A percentile compares a stretch with the other conserved stretches of the same genome.
Evolutionary conservation across 2,113 vertebrate species (phyloP).

Genomic region (Sebastes fasciatus): DNA sequence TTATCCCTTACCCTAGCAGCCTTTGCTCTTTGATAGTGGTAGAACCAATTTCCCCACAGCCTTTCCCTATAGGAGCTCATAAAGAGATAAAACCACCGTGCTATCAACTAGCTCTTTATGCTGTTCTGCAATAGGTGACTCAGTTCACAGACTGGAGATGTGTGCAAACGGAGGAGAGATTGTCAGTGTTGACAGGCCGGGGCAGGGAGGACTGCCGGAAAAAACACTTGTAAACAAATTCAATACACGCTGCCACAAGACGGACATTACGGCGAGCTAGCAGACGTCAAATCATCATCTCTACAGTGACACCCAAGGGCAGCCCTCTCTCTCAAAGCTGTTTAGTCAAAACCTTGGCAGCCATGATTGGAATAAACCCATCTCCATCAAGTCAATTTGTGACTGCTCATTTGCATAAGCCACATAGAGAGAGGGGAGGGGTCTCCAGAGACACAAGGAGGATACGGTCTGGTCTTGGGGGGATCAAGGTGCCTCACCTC

Average conservation of each 20-base stretch:
- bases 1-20: constrained; percentile 70
- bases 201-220: constrained; percentile 6
- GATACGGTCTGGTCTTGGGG: constrained; percentile 66
- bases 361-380: constrained; percentile 73
- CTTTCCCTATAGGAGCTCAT: constrained; percentile 76
- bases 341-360: constrained; percentile 59
- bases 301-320: constrained; percentile 51
- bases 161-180: constrained; percentile 41
- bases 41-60: constrained; percentile 81
- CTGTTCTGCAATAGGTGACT: constrained; percentile 67
- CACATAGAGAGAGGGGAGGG: constrained; percentile 40
- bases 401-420: constrained; percentile 67
- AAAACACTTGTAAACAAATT: constrained; percentile 69
- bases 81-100: constrained; percentile 80
- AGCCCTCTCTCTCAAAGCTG: constrained; percentile 47
- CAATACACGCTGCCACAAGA: constrained; percentile 45
- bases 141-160: constrained; percentile 60
- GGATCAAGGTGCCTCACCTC: constrained; percentile 74
- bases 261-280: constrained; percentile 34
- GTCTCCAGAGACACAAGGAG: constrained; percentile 55
- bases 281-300: constrained; percentile 64
- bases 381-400: constrained; percentile 77
- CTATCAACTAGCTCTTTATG: constrained; percentile 78
- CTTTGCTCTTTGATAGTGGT: constrained; percentile 76
- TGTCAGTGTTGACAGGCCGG: constrained; percentile 36